Percentiles rank a stretch among this genome's conserved stretches.
These are phyloP conservation scores for Papilio machaon DNA, from an alignment of 1,140 invertebrate species.

Conservation along the genomic window DNA sequence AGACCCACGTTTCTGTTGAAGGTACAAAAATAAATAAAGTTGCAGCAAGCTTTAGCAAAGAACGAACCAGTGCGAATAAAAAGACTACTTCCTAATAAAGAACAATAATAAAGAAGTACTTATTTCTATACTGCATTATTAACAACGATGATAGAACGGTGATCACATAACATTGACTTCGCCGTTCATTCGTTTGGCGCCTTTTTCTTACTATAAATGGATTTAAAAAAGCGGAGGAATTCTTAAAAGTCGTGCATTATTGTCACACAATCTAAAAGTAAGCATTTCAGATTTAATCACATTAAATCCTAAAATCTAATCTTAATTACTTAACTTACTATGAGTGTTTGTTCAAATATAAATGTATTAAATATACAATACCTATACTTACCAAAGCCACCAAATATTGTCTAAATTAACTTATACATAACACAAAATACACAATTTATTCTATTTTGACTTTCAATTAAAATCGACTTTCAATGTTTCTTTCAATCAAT, in stretches of 20 bases:
- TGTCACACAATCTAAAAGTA: background rate
- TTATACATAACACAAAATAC: no score
- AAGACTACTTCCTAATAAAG: background rate
- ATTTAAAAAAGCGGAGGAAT: background rate
- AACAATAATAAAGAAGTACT: background rate
- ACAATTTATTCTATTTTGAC: background rate
- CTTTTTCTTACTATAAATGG: background rate
- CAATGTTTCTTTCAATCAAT: background rate
- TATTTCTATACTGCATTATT: no score
- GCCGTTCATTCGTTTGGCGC: background rate
- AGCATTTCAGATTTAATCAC: no score
- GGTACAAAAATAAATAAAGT: conserved; percentile 25
- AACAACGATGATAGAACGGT: no score
- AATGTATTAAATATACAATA: no score
- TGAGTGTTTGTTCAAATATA: no score
- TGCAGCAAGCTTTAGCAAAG: background rate
- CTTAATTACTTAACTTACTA: no score
- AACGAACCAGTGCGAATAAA: background rate
- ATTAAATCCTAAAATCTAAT: no score
- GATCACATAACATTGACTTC: background rate
- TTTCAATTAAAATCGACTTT: background rate
- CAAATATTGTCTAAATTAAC: no score
- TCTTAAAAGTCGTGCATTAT: background rate
- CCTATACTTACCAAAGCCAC: no score
- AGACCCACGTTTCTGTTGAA: conserved; percentile 65